phyloP scores from a whole-genome alignment of 2,888 invertebrate genomes.

The Netelia fuscicornis region DNA sequence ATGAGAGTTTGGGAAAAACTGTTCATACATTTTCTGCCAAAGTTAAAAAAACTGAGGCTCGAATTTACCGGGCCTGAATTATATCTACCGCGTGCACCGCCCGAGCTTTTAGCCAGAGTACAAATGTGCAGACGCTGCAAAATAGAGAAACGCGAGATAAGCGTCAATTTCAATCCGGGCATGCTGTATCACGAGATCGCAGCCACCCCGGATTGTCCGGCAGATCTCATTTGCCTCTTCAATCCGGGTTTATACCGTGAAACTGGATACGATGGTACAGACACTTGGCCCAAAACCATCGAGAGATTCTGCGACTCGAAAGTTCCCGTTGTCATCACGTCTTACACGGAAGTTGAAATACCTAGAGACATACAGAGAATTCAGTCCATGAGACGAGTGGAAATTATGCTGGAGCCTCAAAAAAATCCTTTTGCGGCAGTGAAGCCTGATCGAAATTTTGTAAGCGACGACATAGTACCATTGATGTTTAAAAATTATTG shows the following conservation, averaged over 20 bases:
- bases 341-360: slow-evolving; percentile 89
- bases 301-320: slow-evolving; percentile 86
- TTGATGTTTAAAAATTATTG: slow-evolving; percentile 91
- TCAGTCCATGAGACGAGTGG: slow-evolving; percentile 85
- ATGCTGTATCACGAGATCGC: slow-evolving; percentile 83
- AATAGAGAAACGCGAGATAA: slow-evolving; percentile 69
- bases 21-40: slow-evolving; percentile 88
- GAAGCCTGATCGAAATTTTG: slow-evolving; percentile 91
- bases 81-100: slow-evolving; percentile 86
- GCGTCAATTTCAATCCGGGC: slow-evolving; percentile 76
- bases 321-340: slow-evolving; percentile 88
- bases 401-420: slow-evolving; percentile 86
- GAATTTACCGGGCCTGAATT: slow-evolving; percentile 89
- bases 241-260: slow-evolving; percentile 90
- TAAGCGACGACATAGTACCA: slow-evolving; percentile 90
- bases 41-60: slow-evolving; percentile 86
- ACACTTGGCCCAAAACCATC: slow-evolving; percentile 90
- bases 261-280: slow-evolving; percentile 88
- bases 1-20: slow-evolving; percentile 90
- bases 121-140: slow-evolving; percentile 77
- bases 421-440: slow-evolving; percentile 89
- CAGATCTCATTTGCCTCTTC: slow-evolving; percentile 88
- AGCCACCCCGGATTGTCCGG: slow-evolving; percentile 68
- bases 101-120: slow-evolving; percentile 87
- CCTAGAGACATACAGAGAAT: slow-evolving; percentile 88